Conservation (phyloP, 1,140 invertebrate species). For the Adelges cooleyi region DNA sequence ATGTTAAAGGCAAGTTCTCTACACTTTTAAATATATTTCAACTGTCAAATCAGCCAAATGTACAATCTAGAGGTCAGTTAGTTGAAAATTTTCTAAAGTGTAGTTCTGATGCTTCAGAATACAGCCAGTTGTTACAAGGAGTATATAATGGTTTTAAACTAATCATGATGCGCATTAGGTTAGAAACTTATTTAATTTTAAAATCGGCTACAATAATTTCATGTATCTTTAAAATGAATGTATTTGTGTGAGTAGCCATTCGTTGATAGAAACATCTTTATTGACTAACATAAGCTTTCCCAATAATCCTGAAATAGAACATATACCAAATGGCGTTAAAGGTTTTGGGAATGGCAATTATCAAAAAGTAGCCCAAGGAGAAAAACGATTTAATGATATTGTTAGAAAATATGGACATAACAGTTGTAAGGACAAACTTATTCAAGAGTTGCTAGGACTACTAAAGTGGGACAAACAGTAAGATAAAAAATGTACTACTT, state of each 20-base stretch:
- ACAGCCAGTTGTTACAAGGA: neutral
- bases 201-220: neutral
- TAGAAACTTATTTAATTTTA: neutral
- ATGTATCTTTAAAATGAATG: neutral
- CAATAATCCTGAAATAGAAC: neutral
- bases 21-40: constrained; percentile 4
- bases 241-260: neutral
- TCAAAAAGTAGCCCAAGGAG: neutral
- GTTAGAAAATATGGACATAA: constrained; percentile 16
- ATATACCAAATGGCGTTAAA: neutral
- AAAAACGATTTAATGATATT: constrained; percentile 11
- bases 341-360: constrained; percentile 1
- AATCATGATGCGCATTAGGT: neutral
- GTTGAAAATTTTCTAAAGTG: neutral
- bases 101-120: neutral
- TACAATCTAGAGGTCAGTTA: neutral
- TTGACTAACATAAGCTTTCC: neutral
- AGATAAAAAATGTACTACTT: neutral
- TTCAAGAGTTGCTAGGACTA: neutral
- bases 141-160: constrained; percentile 13
- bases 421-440: neutral
- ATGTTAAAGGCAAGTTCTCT: neutral
- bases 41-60: neutral
- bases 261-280: neutral
- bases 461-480: constrained; percentile 14